Evolutionary conservation across 2,888 invertebrate species (phyloP).

Genomic region (Eupithecia centaureata): DNA sequence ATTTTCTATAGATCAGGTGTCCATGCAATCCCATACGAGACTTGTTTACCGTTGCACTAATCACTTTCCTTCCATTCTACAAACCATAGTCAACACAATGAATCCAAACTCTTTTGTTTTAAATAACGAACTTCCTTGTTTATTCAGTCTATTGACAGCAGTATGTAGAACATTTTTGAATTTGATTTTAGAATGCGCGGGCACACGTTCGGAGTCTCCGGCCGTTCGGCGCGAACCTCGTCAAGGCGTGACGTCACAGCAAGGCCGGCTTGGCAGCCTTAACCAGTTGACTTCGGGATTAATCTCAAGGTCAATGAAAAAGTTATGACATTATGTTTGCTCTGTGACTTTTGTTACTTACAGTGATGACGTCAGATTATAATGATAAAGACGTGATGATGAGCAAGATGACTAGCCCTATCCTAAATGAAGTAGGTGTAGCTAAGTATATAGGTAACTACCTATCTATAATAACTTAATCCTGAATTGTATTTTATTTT

Average conservation of each 20-base stretch:
- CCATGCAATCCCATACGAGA: constrained; percentile 26
- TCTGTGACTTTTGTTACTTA: constrained; percentile 45
- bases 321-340: constrained; percentile 49
- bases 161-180: constrained; percentile 9
- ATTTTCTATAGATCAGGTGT: constrained; percentile 26
- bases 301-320: constrained; percentile 62
- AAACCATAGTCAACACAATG: constrained; percentile 6
- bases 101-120: constrained; percentile 10
- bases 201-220: constrained; percentile 64
- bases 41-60: constrained; percentile 30
- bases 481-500: no score
- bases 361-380: constrained; percentile 24
- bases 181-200: constrained; percentile 56
- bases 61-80: constrained; percentile 14
- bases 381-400: background rate
- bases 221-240: constrained; percentile 53
- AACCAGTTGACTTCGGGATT: constrained; percentile 65
- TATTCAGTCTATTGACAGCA: background rate
- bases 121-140: background rate
- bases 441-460: no score
- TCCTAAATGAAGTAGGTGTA: no score
- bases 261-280: constrained; percentile 63
- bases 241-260: constrained; percentile 71
- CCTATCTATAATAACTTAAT: no score
- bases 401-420: background rate